Percentiles rank a stretch among this genome's conserved stretches.
These are phyloP conservation scores for Chaenogobius annularis DNA, from an alignment of 2,113 vertebrate species.

Conservation along the genomic window DNA sequence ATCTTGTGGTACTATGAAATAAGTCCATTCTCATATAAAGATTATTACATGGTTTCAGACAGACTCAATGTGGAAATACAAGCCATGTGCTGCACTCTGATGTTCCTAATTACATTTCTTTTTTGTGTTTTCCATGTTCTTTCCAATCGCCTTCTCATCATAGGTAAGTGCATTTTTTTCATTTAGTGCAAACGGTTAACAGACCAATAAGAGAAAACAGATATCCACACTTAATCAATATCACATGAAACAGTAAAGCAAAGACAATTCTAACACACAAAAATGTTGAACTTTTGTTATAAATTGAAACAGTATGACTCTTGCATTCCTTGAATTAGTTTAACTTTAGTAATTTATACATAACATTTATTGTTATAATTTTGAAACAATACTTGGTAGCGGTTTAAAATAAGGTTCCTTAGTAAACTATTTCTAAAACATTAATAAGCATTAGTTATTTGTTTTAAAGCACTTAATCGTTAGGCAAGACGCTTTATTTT, in stretches of 20 bases:
- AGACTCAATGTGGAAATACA: constrained; percentile 53
- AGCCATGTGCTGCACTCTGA: constrained; percentile 55
- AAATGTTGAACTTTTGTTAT: too few relatives aligned
- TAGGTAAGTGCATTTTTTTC: constrained; percentile 68
- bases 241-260: neutral
- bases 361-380: too few relatives aligned
- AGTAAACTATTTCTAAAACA: too few relatives aligned
- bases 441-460: too few relatives aligned
- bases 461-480: too few relatives aligned
- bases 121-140: constrained; percentile 51
- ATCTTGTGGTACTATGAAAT: constrained; percentile 58
- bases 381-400: too few relatives aligned
- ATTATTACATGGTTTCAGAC: constrained; percentile 61
- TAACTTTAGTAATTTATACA: too few relatives aligned
- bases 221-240: neutral
- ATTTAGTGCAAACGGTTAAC: neutral
- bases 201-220: neutral
- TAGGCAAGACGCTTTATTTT: too few relatives aligned
- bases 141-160: constrained; percentile 25
- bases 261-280: neutral
- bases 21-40: constrained; percentile 64
- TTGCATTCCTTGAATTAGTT: too few relatives aligned
- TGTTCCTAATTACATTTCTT: constrained; percentile 53
- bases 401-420: too few relatives aligned
- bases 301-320: too few relatives aligned